Evolutionary conservation across 2,888 invertebrate genomes (phyloP).

Genomic region (Aleiodes testaceus): DNA sequence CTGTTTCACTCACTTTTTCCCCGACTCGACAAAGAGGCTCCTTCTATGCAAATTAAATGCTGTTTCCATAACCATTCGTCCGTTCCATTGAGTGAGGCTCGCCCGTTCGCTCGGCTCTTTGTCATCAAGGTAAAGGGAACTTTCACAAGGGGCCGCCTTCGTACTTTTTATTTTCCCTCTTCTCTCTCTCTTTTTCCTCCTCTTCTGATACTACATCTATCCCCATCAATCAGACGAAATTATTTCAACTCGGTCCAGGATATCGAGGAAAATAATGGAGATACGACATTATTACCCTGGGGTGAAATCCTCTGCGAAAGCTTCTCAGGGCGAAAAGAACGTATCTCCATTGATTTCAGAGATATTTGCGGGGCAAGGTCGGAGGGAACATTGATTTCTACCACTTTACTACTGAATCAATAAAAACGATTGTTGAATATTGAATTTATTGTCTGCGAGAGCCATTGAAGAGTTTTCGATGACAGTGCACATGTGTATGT

Average conservation of each 20-base stretch:
- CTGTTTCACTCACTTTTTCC: conserved; percentile 39
- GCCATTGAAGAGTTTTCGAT: conserved; percentile 1
- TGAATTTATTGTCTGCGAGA: conserved; percentile 1
- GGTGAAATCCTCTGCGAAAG: too few relatives aligned
- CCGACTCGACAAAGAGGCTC: conserved; percentile 70
- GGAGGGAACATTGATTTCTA: too few relatives aligned
- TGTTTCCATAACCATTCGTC: conserved; percentile 73
- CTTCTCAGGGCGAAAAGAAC: too few relatives aligned
- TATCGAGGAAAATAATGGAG: background rate
- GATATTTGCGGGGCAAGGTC: too few relatives aligned
- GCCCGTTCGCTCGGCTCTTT: conserved; percentile 67
- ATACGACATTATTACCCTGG: background rate
- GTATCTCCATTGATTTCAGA: too few relatives aligned
- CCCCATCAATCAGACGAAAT: conserved; percentile 28
- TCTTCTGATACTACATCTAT: conserved; percentile 53
- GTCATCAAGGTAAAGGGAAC: conserved; percentile 72
- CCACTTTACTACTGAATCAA: too few relatives aligned
- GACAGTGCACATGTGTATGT: conserved; percentile 10
- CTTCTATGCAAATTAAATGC: conserved; percentile 74
- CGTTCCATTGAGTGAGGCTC: conserved; percentile 72
- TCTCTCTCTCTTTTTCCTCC: conserved; percentile 47
- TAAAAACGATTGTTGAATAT: background rate
- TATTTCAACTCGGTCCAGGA: background rate
- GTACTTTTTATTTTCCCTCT: conserved; percentile 51
- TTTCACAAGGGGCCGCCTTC: conserved; percentile 65